A percentile compares a stretch with the other conserved stretches of the same genome.
phyloP scores from a whole-genome alignment of 1,140 invertebrate species.

The Drosophila setifemur region DNA sequence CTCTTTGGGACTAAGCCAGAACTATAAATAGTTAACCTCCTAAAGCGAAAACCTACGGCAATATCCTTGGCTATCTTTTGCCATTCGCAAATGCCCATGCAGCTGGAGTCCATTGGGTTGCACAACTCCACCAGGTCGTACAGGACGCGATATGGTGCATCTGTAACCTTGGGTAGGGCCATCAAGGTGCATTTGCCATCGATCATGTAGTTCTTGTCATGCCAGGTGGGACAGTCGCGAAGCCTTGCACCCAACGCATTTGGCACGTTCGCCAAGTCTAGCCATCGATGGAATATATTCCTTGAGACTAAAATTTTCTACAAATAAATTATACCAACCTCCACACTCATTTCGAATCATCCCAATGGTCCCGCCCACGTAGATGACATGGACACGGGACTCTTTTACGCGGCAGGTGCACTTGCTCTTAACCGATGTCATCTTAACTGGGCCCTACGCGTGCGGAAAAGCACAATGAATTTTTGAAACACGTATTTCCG shows the following conservation, averaged over 20 bases:
- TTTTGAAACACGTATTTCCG: too few relatives aligned
- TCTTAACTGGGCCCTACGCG: not conserved
- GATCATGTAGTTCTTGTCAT: conserved; percentile 86
- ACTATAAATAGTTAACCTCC: too few relatives aligned
- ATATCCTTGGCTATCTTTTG: conserved; percentile 93
- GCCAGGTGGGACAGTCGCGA: conserved; percentile 86
- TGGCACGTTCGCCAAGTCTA: conserved; percentile 83
- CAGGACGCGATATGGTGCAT: conserved; percentile 83
- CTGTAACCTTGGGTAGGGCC: conserved; percentile 85
- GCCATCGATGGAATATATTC: conserved; percentile 81
- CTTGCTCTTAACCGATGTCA: conserved; percentile 6
- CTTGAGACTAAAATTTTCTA: too few relatives aligned
- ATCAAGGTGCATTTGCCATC: conserved; percentile 84
- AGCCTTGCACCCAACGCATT: conserved; percentile 85
- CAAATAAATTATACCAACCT: conserved; percentile 82
- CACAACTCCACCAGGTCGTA: conserved; percentile 94
- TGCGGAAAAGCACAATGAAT: not conserved
- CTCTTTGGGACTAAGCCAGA: too few relatives aligned
- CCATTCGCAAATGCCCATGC: conserved; percentile 96
- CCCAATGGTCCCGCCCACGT: conserved; percentile 95
- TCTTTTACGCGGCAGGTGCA: conserved; percentile 61
- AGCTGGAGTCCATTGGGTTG: conserved; percentile 94
- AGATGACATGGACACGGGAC: conserved; percentile 88
- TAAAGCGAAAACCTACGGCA: conserved; percentile 85
- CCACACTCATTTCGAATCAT: conserved; percentile 90